A percentile compares a stretch with the other conserved stretches of the same genome.
These are phyloP conservation scores for Micromussa lordhowensis DNA, from an alignment of 92 coral and sea anemone species.

Conservation along the genomic window DNA sequence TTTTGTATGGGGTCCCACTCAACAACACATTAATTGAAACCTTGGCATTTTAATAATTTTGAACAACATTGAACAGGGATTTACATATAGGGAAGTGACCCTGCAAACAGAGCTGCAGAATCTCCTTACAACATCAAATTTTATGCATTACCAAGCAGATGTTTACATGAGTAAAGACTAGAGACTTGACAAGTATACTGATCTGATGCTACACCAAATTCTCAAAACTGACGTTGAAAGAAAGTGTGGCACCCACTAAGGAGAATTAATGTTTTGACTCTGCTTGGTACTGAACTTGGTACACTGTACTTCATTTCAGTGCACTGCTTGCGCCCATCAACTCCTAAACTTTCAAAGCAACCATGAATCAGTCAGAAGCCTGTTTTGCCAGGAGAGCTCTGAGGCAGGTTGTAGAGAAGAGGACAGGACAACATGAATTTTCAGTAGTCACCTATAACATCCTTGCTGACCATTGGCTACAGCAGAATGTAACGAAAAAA, in stretches of 20 bases:
- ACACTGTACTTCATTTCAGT: not conserved
- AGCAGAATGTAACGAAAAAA: not conserved
- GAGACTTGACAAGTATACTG: not conserved
- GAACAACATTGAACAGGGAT: not conserved
- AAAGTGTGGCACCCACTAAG: not conserved
- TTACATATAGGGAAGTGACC: not conserved
- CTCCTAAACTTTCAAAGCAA: not conserved
- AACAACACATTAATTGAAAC: not conserved
- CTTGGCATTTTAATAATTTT: not conserved
- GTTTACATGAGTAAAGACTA: too few species aligned
- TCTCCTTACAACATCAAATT: not conserved
- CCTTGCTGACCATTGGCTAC: conserved; percentile 56
- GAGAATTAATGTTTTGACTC: not conserved
- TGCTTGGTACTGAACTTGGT: not conserved
- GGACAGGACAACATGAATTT: conserved; percentile 37
- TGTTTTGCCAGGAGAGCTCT: conserved; percentile 17
- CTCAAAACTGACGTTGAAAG: not conserved
- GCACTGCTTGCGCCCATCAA: not conserved
- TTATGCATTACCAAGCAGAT: too few species aligned
- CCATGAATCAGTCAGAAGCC: conserved; percentile 16
- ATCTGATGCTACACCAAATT: not conserved
- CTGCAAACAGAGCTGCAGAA: not conserved
- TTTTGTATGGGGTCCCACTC: too few species aligned
- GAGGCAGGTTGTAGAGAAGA: not conserved
- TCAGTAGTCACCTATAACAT: conserved; percentile 77